These are phyloP conservation scores for Luidia sarsii DNA, from an alignment of 53 echinoderm and acorn worm species.

Conservation along the genomic window DNA sequence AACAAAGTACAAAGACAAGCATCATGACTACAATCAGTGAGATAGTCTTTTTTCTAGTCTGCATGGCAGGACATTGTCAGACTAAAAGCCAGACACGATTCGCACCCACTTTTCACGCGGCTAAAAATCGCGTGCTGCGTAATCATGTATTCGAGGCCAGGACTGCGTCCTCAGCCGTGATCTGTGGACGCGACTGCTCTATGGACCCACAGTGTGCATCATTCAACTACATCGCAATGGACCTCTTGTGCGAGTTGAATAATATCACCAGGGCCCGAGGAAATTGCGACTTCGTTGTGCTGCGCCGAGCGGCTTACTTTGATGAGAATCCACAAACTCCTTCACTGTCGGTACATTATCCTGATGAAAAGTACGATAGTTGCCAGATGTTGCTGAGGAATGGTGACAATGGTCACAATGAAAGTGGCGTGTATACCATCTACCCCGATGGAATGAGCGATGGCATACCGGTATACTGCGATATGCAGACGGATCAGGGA, in stretches of 20 bases:
- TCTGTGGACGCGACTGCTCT: not conserved
- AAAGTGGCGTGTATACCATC: slow-evolving; percentile 12
- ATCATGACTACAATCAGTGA: too few species aligned
- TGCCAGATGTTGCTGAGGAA: not conserved
- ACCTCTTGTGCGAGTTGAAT: not conserved
- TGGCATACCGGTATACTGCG: slow-evolving; percentile 14
- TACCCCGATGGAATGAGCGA: not conserved
- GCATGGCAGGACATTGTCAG: too few species aligned
- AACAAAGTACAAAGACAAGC: too few species aligned
- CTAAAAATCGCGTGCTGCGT: too few species aligned
- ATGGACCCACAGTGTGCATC: not conserved
- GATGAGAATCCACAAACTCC: not conserved
- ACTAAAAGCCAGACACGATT: too few species aligned
- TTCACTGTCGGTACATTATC: not conserved
- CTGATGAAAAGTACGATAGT: not conserved
- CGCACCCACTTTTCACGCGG: too few species aligned
- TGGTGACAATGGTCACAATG: not conserved
- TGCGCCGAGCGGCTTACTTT: not conserved
- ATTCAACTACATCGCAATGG: not conserved
- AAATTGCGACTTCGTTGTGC: not conserved
- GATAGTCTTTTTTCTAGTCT: too few species aligned
- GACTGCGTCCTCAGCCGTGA: not conserved
- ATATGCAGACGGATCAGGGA: not conserved
- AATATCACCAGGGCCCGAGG: not conserved
- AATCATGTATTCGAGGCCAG: too few species aligned